Evolutionary conservation across 2,888 invertebrate genomes (phyloP).

Genomic region (Girardia tigrina): DNA sequence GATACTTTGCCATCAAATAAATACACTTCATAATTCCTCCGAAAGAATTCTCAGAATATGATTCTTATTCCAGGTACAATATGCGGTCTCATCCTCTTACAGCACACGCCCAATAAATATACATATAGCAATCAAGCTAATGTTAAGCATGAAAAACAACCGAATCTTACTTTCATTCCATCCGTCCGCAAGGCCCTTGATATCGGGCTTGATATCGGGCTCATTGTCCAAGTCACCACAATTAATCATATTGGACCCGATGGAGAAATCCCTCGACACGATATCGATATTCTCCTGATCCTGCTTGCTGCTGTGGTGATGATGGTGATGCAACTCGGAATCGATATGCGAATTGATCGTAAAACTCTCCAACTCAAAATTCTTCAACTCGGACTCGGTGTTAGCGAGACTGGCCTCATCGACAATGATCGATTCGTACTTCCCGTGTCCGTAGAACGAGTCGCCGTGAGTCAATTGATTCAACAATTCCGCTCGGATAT

Average conservation of each 20-base stretch:
- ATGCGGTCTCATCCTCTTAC: no score
- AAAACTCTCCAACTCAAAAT: constrained; percentile 5
- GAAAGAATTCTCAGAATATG: no score
- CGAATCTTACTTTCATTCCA: constrained; percentile 11
- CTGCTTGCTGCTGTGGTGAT: no score
- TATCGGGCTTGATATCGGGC: neutral
- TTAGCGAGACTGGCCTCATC: neutral
- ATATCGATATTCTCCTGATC: constrained; percentile 7
- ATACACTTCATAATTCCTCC: no score
- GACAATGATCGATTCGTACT: constrained; percentile 7
- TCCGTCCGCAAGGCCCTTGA: neutral
- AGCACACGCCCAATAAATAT: no score
- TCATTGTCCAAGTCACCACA: constrained; percentile 19
- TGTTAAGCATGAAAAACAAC: no score
- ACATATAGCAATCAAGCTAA: no score
- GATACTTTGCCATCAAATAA: no score
- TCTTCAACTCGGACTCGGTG: neutral
- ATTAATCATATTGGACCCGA: neutral
- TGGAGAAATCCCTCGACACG: neutral
- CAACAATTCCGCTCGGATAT: neutral
- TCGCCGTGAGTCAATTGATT: constrained; percentile 9
- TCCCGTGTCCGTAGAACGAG: neutral
- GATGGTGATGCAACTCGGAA: no score
- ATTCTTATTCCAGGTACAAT: no score
- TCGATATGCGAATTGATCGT: neutral